Evolutionary conservation across 30 jellyfish, hydroid and myxozoan species (phyloP), one percentile per base, ranked within the genome.

Genomic region (Catostylus mosaicus): DNA sequence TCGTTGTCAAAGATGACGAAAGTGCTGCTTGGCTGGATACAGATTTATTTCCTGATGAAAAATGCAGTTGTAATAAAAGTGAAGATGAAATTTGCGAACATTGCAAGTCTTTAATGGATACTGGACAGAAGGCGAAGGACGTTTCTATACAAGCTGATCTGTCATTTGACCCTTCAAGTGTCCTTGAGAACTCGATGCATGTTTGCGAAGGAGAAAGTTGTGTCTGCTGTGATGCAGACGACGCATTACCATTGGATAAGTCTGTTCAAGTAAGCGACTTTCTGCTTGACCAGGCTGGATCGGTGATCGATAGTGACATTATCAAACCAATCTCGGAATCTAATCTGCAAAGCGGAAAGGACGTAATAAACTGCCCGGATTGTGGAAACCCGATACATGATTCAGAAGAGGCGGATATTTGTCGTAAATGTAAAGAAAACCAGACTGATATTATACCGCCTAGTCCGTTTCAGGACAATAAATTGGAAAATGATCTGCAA

Each of bases 261-360:
- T 84, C 94, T 32, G 82, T 84, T 5, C 94, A 84, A 84, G 94
- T 84, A 18, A 84, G 88, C 60, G 94, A 74, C 23, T 50, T 84
- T 3, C 70, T 74, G 24, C 59, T 72, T 12, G 88, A 84, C 33
- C 73, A 32, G 2, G 51, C 52, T 65, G 87, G 27, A 60, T 30
- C 59, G 16, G 81, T 32, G 0, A 45, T 33, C 23, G 83, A 70
- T 19, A 75, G 73, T 35, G 89, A 63, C 5, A 24, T 19, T 36
- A 50, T 80, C 2, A 23, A 6, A 12, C 96, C 89, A 65, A 77
- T 51, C 51, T 47, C 80, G 68, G 89, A 59, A 31, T 6, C 52
- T 33, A 35, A 73, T 31, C 77, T 72, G 12, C 94, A 45, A 32
- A 37, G 35, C 33, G 88, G 73, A 60, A 19, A 45, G 2, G 32